Percentiles rank a stretch among this genome's conserved stretches.
These are phyloP conservation scores for Sphyrna mokarran DNA, from an alignment of 2,113 vertebrate genomes.

Conservation along the genomic window DNA sequence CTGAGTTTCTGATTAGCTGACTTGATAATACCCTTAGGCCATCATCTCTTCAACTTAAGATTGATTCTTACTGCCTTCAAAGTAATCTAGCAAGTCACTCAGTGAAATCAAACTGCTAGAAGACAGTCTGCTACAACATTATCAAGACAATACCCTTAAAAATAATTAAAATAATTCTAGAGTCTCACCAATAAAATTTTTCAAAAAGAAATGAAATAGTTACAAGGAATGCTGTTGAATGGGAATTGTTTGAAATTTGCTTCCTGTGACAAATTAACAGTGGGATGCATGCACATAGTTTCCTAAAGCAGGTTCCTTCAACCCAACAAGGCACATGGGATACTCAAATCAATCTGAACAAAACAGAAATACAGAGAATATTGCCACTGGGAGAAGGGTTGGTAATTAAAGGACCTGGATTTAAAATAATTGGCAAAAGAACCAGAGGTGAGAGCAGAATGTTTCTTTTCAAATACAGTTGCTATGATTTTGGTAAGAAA, in stretches of 20 bases:
- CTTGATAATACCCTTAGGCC: no score
- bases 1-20: no score
- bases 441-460: not conserved
- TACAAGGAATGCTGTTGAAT: not conserved
- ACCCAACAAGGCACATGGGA: not conserved
- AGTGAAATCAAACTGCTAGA: not conserved
- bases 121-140: not conserved
- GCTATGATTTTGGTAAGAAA: not conserved
- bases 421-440: not conserved
- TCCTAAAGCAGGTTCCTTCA: not conserved
- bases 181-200: not conserved
- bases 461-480: not conserved
- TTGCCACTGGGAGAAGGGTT: not conserved
- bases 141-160: not conserved
- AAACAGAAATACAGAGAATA: not conserved
- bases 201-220: not conserved
- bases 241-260: not conserved
- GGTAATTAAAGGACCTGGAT: not conserved
- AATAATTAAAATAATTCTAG: not conserved
- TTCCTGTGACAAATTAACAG: not conserved
- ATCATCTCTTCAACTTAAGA: no score
- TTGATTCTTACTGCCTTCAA: not conserved
- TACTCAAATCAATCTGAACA: not conserved
- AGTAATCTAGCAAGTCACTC: not conserved
- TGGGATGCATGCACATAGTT: not conserved